Evolutionary conservation across 2,113 vertebrate genomes (phyloP).

Genomic region (Myxocyprinus asiaticus): DNA sequence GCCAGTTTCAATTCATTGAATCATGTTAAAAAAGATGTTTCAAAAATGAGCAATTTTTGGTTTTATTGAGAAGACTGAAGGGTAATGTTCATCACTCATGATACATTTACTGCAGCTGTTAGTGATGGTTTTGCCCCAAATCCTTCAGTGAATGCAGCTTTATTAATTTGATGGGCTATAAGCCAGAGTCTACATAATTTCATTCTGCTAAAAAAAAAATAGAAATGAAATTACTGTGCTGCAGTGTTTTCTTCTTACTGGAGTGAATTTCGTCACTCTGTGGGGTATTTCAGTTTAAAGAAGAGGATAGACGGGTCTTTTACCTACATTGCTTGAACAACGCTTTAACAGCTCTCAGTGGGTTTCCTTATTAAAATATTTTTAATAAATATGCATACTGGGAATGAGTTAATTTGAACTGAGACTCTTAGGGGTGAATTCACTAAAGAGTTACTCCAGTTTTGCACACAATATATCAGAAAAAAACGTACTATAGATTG

Average conservation of each 20-base stretch:
- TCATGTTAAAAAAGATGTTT: slow-evolving; percentile 30
- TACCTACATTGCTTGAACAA: neutral
- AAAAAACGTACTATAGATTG: no score
- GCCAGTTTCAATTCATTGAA: slow-evolving; percentile 25
- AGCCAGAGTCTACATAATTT: slow-evolving; percentile 43
- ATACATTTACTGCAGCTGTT: slow-evolving; percentile 43
- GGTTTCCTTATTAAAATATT: slow-evolving; percentile 1
- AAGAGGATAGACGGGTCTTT: slow-evolving; percentile 5
- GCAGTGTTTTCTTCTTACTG: slow-evolving; percentile 13
- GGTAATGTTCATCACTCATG: slow-evolving; percentile 22
- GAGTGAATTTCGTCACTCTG: neutral
- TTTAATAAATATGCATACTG: neutral
- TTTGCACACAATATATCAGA: no score
- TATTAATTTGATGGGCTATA: slow-evolving; percentile 48
- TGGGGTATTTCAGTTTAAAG: neutral
- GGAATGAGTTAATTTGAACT: neutral
- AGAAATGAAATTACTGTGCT: slow-evolving; percentile 27
- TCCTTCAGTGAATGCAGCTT: slow-evolving; percentile 44
- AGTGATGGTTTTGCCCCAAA: slow-evolving; percentile 40
- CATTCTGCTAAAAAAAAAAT: slow-evolving; percentile 41
- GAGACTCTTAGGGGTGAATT: no score
- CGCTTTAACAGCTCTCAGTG: neutral
- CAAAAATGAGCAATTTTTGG: slow-evolving; percentile 32
- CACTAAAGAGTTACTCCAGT: no score
- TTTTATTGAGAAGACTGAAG: slow-evolving; percentile 32